phyloP scores from a whole-genome alignment of 1,140 invertebrate genomes.

The Macrobrachium nipponense region DNA sequence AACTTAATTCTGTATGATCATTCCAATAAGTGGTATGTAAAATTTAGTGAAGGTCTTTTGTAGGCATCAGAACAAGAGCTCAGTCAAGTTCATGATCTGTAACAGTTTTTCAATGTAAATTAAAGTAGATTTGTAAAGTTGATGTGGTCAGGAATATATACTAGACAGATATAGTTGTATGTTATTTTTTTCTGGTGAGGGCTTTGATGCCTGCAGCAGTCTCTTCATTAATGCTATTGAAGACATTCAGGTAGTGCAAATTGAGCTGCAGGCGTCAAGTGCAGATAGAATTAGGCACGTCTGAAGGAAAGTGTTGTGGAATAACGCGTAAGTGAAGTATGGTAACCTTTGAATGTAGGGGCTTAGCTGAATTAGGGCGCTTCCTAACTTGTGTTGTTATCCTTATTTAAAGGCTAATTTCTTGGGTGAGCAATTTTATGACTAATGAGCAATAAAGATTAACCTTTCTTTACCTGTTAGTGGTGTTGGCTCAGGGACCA shows the following conservation, averaged over 20 bases:
- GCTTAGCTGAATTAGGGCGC: conserved; percentile 15
- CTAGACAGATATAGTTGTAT: no score
- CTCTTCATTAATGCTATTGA: conserved; percentile 24
- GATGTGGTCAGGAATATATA: no score
- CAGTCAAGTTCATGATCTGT: no score
- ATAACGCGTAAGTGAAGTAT: not conserved
- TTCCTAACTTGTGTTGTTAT: conserved; percentile 25
- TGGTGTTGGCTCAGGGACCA: conserved; percentile 59
- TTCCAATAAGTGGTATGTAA: conserved; percentile 19
- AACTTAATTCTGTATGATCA: conserved; percentile 41
- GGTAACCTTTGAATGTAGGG: not conserved
- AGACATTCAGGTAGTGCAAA: conserved; percentile 56
- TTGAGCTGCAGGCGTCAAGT: conserved; percentile 15
- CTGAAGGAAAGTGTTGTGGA: not conserved
- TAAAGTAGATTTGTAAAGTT: no score
- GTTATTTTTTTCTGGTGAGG: no score
- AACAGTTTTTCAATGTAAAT: no score
- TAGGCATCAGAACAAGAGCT: no score
- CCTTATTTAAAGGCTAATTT: conserved; percentile 10
- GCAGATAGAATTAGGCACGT: conserved; percentile 22
- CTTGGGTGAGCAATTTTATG: not conserved
- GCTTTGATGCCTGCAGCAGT: no score
- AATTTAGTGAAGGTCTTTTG: no score
- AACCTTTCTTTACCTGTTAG: conserved; percentile 11
- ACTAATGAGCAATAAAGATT: conserved; percentile 5